Base-by-base conservation (phyloP, 2,797 vertebrate genomes). In the Peromyscus nudipes region DNA sequence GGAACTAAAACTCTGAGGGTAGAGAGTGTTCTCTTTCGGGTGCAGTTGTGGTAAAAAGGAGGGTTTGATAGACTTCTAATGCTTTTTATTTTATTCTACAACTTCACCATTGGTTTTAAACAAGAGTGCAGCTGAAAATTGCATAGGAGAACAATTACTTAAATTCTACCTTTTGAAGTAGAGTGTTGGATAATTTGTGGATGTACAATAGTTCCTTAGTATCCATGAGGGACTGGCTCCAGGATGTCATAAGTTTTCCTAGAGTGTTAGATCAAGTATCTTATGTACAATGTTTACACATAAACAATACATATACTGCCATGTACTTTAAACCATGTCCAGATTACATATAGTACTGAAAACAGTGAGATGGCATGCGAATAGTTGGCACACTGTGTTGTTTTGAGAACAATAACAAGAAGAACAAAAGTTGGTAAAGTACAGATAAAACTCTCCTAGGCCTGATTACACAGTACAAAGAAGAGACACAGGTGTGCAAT, bases 81-180 rank as follows among this genome's bases (percentile, higher is more conserved):
- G 73, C 17, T 62, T 77, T 83, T 21, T 40, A 4, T 55, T 34
- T 80, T 64, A 76, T 37, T 62, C 14, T 16, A 31, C 29, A 12
- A 62, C 14, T 5, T 23, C 25, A 55, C 52, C n/a, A 40, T 82
- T 81, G 49, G 16, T 60, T 60, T 29, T 92, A 89, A 85, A 94
- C 29, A 92, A 94, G 67, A 40, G 7, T 17, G 76, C 23, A 80
- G 75, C 69, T 89, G 19, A 17, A 87, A 87, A 82, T 80, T 89
- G 5, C 10, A 52, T 31, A 67, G 29, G 17, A 89, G 67, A 75
- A 12, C 43, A 65, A 76, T 65, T 76, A 55, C 52, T 79, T 89
- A 91, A 73, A 83, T 9, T 89, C 64, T 37, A 80, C 21, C 29
- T 65, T 77, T 85, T 92, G 37, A 96, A 87, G 37, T 80, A 13